Conservation (phyloP, 2,113 vertebrate species). For the Channa maculata region DNA sequence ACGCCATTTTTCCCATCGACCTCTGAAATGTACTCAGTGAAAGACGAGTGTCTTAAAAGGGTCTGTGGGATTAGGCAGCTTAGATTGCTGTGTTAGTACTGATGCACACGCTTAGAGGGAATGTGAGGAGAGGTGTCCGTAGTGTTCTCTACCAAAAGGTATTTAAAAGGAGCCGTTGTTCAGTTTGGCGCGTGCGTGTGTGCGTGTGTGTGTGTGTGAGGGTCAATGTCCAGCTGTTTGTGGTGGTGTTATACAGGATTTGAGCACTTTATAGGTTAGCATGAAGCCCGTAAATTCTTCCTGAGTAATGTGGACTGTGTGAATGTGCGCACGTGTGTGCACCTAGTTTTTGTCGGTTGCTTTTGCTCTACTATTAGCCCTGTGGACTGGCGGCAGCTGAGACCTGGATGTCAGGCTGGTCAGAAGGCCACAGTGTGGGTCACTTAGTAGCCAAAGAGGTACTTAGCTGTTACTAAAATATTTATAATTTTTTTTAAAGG, state of each 20-base stretch:
- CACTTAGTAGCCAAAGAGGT: conserved; percentile 1
- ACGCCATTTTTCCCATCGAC: conserved; percentile 50
- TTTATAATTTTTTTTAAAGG: neutral
- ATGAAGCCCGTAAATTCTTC: neutral
- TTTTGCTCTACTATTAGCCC: conserved; percentile 66
- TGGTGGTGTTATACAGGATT: neutral
- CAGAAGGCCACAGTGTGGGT: conserved; percentile 43
- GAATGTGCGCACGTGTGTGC: conserved; percentile 16
- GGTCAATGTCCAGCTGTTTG: neutral
- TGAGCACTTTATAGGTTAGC: neutral
- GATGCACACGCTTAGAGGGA: neutral
- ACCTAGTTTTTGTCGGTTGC: conserved; percentile 56
- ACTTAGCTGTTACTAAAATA: neutral
- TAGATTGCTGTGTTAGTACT: conserved; percentile 20
- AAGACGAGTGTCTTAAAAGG: conserved; percentile 49
- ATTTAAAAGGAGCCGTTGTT: neutral
- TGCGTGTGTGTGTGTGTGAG: neutral
- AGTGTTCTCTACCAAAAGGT: conserved; percentile 1
- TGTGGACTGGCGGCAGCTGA: conserved; percentile 62
- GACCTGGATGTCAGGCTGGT: conserved; percentile 57
- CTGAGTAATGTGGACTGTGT: conserved; percentile 6
- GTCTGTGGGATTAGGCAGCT: conserved; percentile 29
- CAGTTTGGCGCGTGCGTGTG: neutral
- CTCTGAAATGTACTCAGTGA: conserved; percentile 49
- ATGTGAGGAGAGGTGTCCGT: conserved; percentile 12